Percentiles rank a stretch among this genome's conserved stretches.
Conservation (phyloP, 30 jellyfish, hydroid and myxozoan genomes). For the Turritopsis dohrnii region DNA sequence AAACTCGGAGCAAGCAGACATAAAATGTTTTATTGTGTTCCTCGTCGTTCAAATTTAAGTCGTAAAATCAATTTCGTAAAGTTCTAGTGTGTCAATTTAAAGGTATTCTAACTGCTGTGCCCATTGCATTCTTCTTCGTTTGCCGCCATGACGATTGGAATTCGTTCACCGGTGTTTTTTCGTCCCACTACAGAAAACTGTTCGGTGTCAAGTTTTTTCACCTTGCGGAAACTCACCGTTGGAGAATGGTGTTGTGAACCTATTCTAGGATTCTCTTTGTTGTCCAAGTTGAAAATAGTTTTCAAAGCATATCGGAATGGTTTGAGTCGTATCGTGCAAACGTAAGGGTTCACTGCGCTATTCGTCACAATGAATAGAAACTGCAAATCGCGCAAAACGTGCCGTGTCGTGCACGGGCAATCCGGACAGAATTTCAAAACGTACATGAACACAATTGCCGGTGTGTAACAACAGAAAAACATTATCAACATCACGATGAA, state of each 20-base stretch:
- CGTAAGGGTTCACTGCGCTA: conserved; percentile 78
- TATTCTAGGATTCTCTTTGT: neutral
- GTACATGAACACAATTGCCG: conserved; percentile 76
- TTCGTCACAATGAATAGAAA: conserved; percentile 60
- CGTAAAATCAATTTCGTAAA: neutral
- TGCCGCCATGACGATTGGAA: neutral
- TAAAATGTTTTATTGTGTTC: too few species aligned
- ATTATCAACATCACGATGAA: conserved; percentile 48
- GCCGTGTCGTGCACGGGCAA: conserved; percentile 79
- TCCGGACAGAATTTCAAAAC: conserved; percentile 57
- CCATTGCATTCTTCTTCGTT: neutral
- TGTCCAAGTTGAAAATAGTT: conserved; percentile 23
- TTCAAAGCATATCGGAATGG: conserved; percentile 76
- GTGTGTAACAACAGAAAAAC: conserved; percentile 61
- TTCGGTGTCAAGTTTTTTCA: neutral
- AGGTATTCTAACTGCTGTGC: neutral
- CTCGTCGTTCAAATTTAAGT: neutral
- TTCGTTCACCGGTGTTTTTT: neutral
- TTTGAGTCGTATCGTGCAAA: conserved; percentile 72
- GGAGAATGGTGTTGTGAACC: neutral
- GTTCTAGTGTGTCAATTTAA: neutral
- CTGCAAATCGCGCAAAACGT: conserved; percentile 82
- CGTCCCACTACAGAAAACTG: neutral
- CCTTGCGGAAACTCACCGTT: neutral
- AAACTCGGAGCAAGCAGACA: neutral